phyloP scores from a whole-genome alignment of 2,888 invertebrate species.

The Drosophila tripunctata region DNA sequence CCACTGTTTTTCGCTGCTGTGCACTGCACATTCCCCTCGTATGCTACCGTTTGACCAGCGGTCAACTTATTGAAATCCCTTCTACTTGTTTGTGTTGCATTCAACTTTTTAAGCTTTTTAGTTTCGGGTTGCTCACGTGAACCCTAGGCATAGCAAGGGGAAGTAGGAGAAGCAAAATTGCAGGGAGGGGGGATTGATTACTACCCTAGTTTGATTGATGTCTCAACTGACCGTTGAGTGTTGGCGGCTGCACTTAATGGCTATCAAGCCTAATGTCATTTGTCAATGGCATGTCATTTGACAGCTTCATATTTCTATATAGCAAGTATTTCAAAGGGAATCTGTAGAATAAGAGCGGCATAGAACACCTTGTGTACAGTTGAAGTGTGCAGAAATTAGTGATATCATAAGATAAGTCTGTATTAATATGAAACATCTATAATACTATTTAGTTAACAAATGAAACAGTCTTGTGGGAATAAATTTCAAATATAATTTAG shows the following conservation, averaged over 20 bases:
- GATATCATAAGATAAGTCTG: no score
- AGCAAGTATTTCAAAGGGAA: slow-evolving; percentile 19
- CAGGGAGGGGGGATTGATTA: slow-evolving; percentile 9
- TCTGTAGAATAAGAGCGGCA: slow-evolving; percentile 3
- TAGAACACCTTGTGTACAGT: background rate
- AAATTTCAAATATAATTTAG: no score
- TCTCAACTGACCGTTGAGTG: slow-evolving; percentile 75
- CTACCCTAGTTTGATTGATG: slow-evolving; percentile 71
- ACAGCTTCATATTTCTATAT: slow-evolving; percentile 5
- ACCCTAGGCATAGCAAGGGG: slow-evolving; percentile 17
- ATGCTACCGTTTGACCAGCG: slow-evolving; percentile 49
- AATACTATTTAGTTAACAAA: no score
- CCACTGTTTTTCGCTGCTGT: background rate
- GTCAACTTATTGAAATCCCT: slow-evolving; percentile 50
- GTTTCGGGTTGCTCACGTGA: slow-evolving; percentile 4
- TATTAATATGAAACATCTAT: no score
- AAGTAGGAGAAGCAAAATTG: background rate
- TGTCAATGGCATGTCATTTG: slow-evolving; percentile 54
- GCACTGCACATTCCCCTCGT: background rate
- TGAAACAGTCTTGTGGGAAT: no score
- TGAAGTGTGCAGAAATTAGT: no score
- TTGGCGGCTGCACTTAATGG: slow-evolving; percentile 63
- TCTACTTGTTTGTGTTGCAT: slow-evolving; percentile 10
- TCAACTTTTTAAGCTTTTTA: slow-evolving; percentile 61
- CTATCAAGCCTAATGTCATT: slow-evolving; percentile 68